Evolutionary conservation across 2,113 vertebrate genomes (phyloP), one percentile per base, ranked within the genome.

Genomic region (Oryzias javanicus): DNA sequence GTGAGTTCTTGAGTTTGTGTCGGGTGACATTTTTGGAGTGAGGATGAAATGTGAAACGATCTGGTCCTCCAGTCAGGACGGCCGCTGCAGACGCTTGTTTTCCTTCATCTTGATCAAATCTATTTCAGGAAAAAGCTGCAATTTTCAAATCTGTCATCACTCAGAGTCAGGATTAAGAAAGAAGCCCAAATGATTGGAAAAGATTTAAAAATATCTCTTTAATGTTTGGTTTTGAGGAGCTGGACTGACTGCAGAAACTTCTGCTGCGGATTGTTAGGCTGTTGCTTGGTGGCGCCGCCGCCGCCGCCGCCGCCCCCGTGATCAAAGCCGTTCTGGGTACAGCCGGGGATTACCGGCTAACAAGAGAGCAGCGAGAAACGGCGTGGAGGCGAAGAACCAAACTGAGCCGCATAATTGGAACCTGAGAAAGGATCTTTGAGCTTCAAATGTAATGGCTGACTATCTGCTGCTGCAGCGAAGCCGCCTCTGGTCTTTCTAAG

Each of bases 281-380:
- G 65, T 67, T 67, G 50, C 73, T 74, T 54, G 47, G 53, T 80
- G 73, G 76, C 70, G 60, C 63, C n/a, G 29, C 74, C 68, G 74
- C 70, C 72, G 73, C 74, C 70, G 60, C 63, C n/a, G 29, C 74
- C 68, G 74, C 70, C 72, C 64, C 42, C 18, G 42, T 82, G 85
- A 87, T 88, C 84, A 89, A 87, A 89, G 85, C 54, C 70, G 44
- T 4, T 18, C 58, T 47, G 63, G 55, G 55, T 60, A 50, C 66
- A 35, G 70, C 59, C 69, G 67, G 74, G 82, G 66, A 81, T 80
- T 79, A 78, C 44, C 18, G 15, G 49, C 61, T 63, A 79, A 70
- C 75, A 71, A 76, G 58, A 70, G 49, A 54, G 73, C 58, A 51
- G 64, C 74, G 56, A 70, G 49, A 54, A 75, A 60, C 54, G 64